phyloP scores from a whole-genome alignment of 2,113 vertebrate species.

The Ochotona curzoniae region DNA sequence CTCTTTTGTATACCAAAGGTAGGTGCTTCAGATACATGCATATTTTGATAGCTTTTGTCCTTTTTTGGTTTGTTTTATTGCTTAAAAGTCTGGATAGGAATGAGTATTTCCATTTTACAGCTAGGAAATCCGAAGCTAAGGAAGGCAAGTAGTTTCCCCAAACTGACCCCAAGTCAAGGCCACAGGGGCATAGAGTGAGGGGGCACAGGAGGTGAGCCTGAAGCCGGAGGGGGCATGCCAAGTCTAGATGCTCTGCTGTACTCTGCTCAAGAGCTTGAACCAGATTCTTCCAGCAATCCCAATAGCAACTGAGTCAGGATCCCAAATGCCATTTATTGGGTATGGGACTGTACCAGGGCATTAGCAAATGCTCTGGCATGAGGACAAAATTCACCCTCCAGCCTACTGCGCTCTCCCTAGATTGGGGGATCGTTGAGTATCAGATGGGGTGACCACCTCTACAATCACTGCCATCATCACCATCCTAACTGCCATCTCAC shows the following conservation, averaged over 20 bases:
- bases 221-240: neutral
- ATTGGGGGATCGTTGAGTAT: neutral
- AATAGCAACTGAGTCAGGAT: neutral
- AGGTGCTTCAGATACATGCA: neutral
- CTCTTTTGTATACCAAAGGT: neutral
- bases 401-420: neutral
- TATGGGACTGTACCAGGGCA: neutral
- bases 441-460: neutral
- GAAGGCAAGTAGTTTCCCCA: conserved; percentile 23
- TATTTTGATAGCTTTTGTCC: neutral
- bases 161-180: neutral
- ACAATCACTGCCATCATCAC: neutral
- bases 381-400: neutral
- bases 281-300: neutral
- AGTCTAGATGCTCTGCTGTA: neutral
- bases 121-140: neutral
- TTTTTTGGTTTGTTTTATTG: conserved; percentile 31
- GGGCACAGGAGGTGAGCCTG: neutral
- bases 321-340: neutral
- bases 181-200: neutral
- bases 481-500: neutral
- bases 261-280: neutral
- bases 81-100: neutral
- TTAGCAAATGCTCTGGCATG: neutral
- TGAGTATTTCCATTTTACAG: conserved; percentile 54